Base-by-base conservation (phyloP, 1,140 invertebrate genomes). In the Drosophila teissieri region DNA sequence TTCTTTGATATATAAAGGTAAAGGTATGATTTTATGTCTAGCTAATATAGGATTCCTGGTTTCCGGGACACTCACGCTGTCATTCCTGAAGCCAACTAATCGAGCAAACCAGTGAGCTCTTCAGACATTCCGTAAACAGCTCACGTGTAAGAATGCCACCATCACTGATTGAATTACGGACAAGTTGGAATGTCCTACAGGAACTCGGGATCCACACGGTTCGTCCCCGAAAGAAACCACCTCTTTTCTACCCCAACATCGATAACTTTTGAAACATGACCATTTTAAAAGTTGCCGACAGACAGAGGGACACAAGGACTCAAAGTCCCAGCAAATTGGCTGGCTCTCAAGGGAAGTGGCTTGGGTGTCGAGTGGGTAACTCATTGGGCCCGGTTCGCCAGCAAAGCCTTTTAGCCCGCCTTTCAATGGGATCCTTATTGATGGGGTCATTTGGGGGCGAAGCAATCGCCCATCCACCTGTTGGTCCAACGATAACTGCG, bases 111-210 rank as follows among this genome's bases (percentile, higher is more conserved):
- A 56, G 42, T 40, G 27, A 42, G 67, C 67, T 70, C 67, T 56
- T 49, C 69, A 19, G 45, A 53, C 76, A 83, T 88, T 84, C 56
- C 34, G 73, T 55, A 88, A 77, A 63, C 84, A 56, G 46, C 80
- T 89, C 84, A 89, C 84, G 84, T 88, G 80, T 80, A 45, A 24
- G 52, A 64, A 67, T 78, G 80, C 84, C 68, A 62, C 61, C 73
- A 74, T 80, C 84, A 72, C 78, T 89, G 72, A 88, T 88, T 88
- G 84, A 84, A 88, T 88, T 88, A 89, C 84, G 67, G 64, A 60
- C 62, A 78, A 81, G 62, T 75, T 83, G 54, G 34, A 36, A 60
- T 46, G 39, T 57, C 64, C 52, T 37, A 42, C 40, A 63, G 27
- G 46, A 77, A 78, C 51, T 82, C 82, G 79, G 10, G 64, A 77